phyloP scores from a whole-genome alignment of 2,888 invertebrate genomes.

The Patella caerulea region DNA sequence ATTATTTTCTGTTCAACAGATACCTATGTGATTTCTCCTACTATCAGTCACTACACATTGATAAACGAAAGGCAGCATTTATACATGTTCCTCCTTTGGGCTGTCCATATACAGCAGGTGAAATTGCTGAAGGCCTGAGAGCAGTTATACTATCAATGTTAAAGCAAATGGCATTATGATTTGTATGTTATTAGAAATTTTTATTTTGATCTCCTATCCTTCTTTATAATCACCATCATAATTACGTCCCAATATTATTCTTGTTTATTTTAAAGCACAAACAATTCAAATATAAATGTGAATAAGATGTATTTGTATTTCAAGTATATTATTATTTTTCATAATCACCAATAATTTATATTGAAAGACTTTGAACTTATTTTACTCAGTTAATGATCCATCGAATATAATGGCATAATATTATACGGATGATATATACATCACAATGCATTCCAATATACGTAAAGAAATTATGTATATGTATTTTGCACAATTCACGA shows the following conservation, averaged over 20 bases:
- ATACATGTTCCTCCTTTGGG: conserved; percentile 84
- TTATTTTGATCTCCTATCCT: neutral
- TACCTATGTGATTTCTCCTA: conserved; percentile 88
- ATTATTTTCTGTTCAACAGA: conserved; percentile 66
- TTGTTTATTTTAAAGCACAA: conserved; percentile 1
- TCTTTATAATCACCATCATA: neutral
- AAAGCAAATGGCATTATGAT: conserved; percentile 42
- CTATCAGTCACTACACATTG: conserved; percentile 81
- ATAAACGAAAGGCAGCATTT: conserved; percentile 78
- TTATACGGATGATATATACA: too few species aligned
- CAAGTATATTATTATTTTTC: too few species aligned
- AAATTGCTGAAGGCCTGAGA: conserved; percentile 76
- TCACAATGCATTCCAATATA: too few species aligned
- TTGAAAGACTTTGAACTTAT: too few species aligned
- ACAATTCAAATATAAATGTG: too few species aligned
- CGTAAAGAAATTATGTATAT: too few species aligned
- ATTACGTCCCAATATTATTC: conserved; percentile 11
- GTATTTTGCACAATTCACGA: too few species aligned
- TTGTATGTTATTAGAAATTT: neutral
- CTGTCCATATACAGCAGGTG: conserved; percentile 76
- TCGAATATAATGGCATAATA: too few species aligned
- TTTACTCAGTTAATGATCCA: too few species aligned
- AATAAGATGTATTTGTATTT: too few species aligned
- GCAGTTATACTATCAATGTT: conserved; percentile 67
- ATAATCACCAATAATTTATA: too few species aligned